Conservation (phyloP, 1,140 invertebrate genomes). For the Tetramorium simillimum region DNA sequence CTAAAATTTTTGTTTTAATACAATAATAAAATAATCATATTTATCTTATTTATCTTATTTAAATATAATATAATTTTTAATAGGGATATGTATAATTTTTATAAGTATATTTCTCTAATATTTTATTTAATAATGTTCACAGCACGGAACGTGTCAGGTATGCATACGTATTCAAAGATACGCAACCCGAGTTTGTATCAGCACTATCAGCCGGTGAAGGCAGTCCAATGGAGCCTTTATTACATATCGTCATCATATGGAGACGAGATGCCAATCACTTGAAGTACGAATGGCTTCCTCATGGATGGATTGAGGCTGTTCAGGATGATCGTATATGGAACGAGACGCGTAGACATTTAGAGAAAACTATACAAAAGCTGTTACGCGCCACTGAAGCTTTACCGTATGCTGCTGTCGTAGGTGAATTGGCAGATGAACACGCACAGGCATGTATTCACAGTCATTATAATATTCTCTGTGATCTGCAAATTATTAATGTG, state of each 20-base stretch:
- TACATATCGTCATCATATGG: slow-evolving; percentile 95
- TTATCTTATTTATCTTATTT: neutral
- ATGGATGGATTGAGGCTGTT: slow-evolving; percentile 80
- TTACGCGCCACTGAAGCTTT: slow-evolving; percentile 90
- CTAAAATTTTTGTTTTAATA: slow-evolving; percentile 15
- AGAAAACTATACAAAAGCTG: slow-evolving; percentile 90
- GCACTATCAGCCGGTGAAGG: slow-evolving; percentile 89
- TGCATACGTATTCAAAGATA: slow-evolving; percentile 94
- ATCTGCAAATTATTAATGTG: slow-evolving; percentile 11
- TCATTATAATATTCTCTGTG: neutral
- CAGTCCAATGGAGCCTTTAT: slow-evolving; percentile 87
- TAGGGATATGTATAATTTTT: neutral
- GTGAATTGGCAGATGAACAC: slow-evolving; percentile 85
- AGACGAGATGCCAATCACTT: slow-evolving; percentile 92
- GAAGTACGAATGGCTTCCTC: slow-evolving; percentile 94
- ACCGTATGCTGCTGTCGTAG: slow-evolving; percentile 89
- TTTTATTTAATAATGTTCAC: slow-evolving; percentile 64
- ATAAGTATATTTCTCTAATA: neutral
- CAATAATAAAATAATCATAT: neutral
- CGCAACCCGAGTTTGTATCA: slow-evolving; percentile 92
- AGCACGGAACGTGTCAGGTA: slow-evolving; percentile 92
- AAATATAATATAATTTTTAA: neutral
- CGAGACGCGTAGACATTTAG: slow-evolving; percentile 90
- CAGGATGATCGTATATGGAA: slow-evolving; percentile 88
- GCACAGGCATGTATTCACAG: slow-evolving; percentile 78